Conservation (phyloP, 2,888 invertebrate genomes). For the Machimus atricapillus region DNA sequence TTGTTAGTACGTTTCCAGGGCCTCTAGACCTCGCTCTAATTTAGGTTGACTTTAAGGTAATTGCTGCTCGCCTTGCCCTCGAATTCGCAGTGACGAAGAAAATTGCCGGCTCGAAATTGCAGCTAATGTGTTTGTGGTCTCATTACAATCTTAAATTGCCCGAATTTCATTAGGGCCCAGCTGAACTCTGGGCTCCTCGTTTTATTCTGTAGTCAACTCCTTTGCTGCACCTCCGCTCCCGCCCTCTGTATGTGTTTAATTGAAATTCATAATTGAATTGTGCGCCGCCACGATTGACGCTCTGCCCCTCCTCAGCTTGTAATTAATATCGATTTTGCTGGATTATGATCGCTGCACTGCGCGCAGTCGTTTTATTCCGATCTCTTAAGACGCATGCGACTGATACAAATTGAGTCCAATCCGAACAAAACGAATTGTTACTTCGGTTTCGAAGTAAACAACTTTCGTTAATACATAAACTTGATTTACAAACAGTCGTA, state of each 20-base stretch:
- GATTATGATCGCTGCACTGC: neutral
- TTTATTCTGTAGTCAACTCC: neutral
- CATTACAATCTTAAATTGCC: constrained; percentile 37
- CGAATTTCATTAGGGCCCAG: constrained; percentile 18
- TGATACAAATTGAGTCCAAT: neutral
- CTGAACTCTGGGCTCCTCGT: neutral
- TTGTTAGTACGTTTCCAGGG: constrained; percentile 13
- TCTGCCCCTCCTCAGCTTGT: neutral
- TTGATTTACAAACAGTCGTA: neutral
- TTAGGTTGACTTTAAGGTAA: constrained; percentile 47
- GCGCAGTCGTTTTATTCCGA: neutral
- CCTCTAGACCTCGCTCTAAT: constrained; percentile 45
- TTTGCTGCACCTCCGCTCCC: neutral
- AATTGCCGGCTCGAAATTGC: constrained; percentile 29
- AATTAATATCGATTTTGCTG: neutral
- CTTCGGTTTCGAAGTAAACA: neutral
- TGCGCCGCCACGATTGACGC: neutral
- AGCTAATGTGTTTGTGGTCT: constrained; percentile 38
- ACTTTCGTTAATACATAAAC: neutral
- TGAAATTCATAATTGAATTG: neutral
- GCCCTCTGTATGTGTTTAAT: neutral
- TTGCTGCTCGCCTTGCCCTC: constrained; percentile 44
- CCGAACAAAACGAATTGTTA: neutral
- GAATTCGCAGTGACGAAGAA: constrained; percentile 21
- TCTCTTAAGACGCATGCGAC: neutral